Base-by-base conservation (phyloP, 2,888 invertebrate genomes). In the Amphimallon solstitiale region DNA sequence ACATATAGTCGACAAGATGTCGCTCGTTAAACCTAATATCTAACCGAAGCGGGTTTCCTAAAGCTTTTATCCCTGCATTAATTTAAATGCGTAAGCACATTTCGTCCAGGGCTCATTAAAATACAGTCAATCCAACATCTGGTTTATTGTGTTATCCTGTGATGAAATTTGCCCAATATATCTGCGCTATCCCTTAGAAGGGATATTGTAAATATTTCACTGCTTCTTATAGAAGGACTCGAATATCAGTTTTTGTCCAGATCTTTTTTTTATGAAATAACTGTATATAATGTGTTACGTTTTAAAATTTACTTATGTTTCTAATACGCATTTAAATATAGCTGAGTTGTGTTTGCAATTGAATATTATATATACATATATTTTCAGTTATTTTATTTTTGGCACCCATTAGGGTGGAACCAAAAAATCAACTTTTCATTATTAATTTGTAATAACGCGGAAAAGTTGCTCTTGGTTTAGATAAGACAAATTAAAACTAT, bases 161-260 rank as follows among this genome's bases (percentile, higher is more conserved):
- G 17, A 29, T 49, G 23, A 49, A 23, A 49, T 49, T 49, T 49
- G 23, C 23, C 48, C 23, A 14, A 29, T 29, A 21, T 21, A 21
- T 49, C 29, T 12, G 12, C 5, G 14, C 12, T 2, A 29, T 12
- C 29, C 48, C 21, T 29, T 43, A 14, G 9, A n/a, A 29, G 14
- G 12, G 29, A 49, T 29, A 49, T 49, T 49, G 29, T 49, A 49
- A 49, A 49, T 49, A 49, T 29, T 49, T 49, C 29, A 49, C 48
- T 29, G 23, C 23, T 49, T 29, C 23, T 34, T 49, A 49, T 29
- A 34, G 29, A n/a, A 23, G 12, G 29, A 49, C 14, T 23, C 29
- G 2, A 49, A 9, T 1, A 10, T 10, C 7, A 17, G 15, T 19
- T 45, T 45, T 45, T 9, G 2, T 17, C 10, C 14, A 45, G 45